Conservation (phyloP, 2,113 vertebrate species). For the Perccottus glenii region DNA sequence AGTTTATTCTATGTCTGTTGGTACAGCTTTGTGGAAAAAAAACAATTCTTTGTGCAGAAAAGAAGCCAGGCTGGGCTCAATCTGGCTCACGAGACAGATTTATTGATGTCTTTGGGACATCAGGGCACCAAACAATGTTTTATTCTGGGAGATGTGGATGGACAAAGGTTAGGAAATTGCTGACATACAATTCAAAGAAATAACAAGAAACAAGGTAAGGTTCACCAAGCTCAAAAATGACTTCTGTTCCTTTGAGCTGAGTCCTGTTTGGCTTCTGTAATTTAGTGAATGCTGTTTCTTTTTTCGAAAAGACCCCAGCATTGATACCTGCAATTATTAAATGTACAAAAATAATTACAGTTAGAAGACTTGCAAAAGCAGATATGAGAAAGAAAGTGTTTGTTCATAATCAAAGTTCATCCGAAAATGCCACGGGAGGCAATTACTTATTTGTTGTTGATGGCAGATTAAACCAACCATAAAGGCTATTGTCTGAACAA, state of each 20-base stretch:
- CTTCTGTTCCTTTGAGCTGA: no score
- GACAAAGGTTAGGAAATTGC: not conserved
- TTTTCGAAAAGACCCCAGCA: no score
- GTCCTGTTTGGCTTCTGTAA: no score
- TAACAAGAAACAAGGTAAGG: not conserved
- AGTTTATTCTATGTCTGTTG: no score
- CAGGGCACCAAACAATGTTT: not conserved
- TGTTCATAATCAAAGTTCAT: not conserved
- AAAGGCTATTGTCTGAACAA: not conserved
- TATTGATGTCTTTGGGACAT: not conserved
- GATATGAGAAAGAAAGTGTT: not conserved
- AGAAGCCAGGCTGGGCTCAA: not conserved
- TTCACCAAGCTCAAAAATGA: not conserved
- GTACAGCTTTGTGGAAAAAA: no score
- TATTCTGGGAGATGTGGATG: not conserved
- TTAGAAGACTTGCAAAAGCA: not conserved
- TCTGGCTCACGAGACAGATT: not conserved
- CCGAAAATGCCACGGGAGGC: not conserved
- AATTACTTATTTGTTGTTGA: slow-evolving; percentile 19
- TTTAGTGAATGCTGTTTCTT: no score
- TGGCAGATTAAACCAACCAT: slow-evolving; percentile 9
- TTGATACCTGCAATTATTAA: no score
- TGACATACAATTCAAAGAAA: not conserved
- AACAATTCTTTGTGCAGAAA: no score
- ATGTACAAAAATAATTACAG: no score